A percentile compares a stretch with the other conserved stretches of the same genome.
Evolutionary conservation across 2,888 invertebrate species (phyloP).

Genomic region (Frankliniella intonsa): DNA sequence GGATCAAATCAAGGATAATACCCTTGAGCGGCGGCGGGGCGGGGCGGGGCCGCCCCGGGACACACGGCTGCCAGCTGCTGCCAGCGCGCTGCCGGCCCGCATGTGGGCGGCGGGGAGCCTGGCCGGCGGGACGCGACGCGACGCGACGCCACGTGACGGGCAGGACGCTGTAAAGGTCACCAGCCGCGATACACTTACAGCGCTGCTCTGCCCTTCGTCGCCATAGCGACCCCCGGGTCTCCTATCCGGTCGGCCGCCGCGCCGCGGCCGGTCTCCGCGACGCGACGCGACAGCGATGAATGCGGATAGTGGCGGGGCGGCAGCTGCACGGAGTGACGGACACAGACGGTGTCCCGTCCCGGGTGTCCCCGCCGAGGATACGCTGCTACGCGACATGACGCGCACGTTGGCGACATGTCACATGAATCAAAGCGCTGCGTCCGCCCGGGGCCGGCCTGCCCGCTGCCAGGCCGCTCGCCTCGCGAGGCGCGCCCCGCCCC

Average conservation of each 20-base stretch:
- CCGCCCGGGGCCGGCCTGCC: too few relatives aligned
- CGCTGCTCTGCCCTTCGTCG: too few relatives aligned
- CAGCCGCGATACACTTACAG: too few relatives aligned
- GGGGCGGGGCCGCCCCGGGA: too few relatives aligned
- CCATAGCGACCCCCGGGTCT: too few relatives aligned
- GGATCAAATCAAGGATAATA: constrained; percentile 21
- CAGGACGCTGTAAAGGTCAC: too few relatives aligned
- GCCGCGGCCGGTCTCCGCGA: too few relatives aligned
- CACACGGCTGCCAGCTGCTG: not conserved
- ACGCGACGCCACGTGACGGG: not conserved
- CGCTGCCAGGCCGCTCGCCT: too few relatives aligned
- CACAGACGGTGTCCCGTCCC: too few relatives aligned
- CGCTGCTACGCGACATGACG: not conserved
- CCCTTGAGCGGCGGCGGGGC: not conserved
- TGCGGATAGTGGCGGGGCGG: not conserved
- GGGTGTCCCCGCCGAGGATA: not conserved
- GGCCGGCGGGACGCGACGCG: not conserved
- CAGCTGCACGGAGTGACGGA: too few relatives aligned
- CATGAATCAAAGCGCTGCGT: not conserved
- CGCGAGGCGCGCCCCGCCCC: too few relatives aligned
- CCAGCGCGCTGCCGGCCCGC: not conserved
- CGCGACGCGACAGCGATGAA: not conserved
- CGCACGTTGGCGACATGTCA: not conserved
- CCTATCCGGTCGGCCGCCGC: not conserved
- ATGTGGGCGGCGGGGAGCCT: not conserved